These are phyloP conservation scores for Campopleginae sp. DNA, from an alignment of 2,888 invertebrate genomes.

Conservation along the genomic window DNA sequence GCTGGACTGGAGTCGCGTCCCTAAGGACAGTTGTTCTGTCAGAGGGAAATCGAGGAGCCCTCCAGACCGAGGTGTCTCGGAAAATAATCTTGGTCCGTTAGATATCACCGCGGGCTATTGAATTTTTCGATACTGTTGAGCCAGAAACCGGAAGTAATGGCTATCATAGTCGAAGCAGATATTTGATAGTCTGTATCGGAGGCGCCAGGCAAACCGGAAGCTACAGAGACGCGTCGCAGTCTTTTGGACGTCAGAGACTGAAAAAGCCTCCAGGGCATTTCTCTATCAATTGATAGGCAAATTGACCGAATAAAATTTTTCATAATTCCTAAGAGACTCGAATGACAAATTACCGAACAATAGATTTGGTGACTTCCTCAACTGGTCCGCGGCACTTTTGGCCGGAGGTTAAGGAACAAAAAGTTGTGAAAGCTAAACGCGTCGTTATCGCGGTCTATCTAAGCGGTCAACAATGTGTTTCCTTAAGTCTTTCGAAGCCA, in stretches of 20 bases:
- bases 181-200: constrained; percentile 57
- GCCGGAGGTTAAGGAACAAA: constrained; percentile 26
- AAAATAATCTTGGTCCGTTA: constrained; percentile 26
- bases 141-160: constrained; percentile 50
- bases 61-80: background rate
- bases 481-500: constrained; percentile 77
- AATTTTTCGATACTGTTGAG: constrained; percentile 11
- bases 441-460: constrained; percentile 79
- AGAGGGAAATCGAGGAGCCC: constrained; percentile 33
- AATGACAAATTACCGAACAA: background rate
- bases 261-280: background rate
- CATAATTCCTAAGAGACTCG: background rate
- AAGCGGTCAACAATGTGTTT: constrained; percentile 78
- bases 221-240: constrained; percentile 19
- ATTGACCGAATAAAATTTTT: background rate
- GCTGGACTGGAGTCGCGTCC: constrained; percentile 11
- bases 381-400: background rate
- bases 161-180: constrained; percentile 35
- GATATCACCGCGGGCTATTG: constrained; percentile 45
- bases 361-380: constrained; percentile 12
- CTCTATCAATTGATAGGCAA: background rate
- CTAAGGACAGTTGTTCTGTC: constrained; percentile 23
- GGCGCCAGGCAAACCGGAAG: constrained; percentile 71
- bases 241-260: background rate
- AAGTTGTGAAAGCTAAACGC: constrained; percentile 40